phyloP scores from a whole-genome alignment of 2,797 vertebrate genomes.

The Danio tinwini region DNA sequence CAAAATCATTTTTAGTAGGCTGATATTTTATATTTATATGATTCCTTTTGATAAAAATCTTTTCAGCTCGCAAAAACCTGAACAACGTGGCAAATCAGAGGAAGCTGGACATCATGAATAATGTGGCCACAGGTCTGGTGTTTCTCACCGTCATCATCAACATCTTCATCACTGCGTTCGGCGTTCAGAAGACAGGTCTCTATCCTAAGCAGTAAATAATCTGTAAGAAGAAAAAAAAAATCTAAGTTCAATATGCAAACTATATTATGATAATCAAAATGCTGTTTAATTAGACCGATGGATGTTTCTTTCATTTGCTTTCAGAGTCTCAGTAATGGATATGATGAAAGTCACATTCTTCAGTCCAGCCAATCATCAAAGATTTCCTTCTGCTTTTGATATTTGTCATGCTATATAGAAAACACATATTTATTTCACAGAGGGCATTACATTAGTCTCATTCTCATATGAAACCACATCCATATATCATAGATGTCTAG shows the following conservation, averaged over 20 bases:
- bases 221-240: neutral
- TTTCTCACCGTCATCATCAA: conserved; percentile 89
- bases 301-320: conserved; percentile 18
- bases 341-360: neutral
- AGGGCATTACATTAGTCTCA: neutral
- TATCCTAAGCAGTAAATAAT: conserved; percentile 68
- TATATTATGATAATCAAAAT: neutral
- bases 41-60: conserved; percentile 13
- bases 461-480: neutral
- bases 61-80: conserved; percentile 85
- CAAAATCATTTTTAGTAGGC: too few species aligned
- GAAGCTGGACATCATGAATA: conserved; percentile 86
- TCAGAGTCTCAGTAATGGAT: conserved; percentile 8
- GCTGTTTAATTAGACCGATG: neutral
- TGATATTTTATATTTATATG: conserved; percentile 43
- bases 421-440: neutral
- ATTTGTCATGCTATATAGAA: neutral
- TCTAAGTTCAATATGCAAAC: neutral
- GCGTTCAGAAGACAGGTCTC: conserved; percentile 87
- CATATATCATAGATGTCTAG: neutral
- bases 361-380: neutral
- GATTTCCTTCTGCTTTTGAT: neutral
- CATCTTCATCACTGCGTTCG: conserved; percentile 91
- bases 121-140: conserved; percentile 81
- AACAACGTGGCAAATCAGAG: conserved; percentile 85